Base-by-base conservation (phyloP, 2,797 vertebrate genomes). In the Smutsia gigantea region DNA sequence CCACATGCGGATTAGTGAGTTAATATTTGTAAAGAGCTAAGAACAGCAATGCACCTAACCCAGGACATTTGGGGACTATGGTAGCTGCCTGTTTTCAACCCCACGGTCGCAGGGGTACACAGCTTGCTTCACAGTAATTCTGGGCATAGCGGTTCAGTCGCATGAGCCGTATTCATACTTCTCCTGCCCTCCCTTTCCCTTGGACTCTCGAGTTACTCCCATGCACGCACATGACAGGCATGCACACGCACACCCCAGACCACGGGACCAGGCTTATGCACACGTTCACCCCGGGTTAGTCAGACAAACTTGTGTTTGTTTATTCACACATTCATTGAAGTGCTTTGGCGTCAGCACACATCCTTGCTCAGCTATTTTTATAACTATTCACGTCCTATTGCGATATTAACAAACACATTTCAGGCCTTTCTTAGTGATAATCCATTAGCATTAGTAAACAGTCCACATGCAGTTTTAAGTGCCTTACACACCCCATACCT, bases 241-340 rank as follows among this genome's bases (percentile, higher is more conserved):
- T 15, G 15, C 31, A 4, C 34, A 25, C 25, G 11, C 66, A 81
- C 17, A 64, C 2, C 10, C 27, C 1, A 1, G 68, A 12, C 4
- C 0, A 15, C 0, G 0, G 51, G 34, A 6, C 27, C 94, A 2
- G 39, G 75, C 27, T 29, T 19, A 19, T 3, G 0, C 57, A 2
- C 0, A 4, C 1, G 2, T 8, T 17, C 17, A 34, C 55, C 42
- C 46, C 5, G 72, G 55, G 7, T 39, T 14, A 1, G 17, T 14
- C 29, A 0, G 31, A 2, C 57, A 4, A 13, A 5, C 46, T 5
- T 2, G 5, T 27, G 23, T 34, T 17, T 49, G 7, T 17, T 34
- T 13, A 3, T 23, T 55, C 10, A 1, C 7, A 34, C 46, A 0
- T 12, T 39, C 51, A 17, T 21, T 37, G 3, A 2, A 4, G 42